These are phyloP conservation scores for Heteractis magnifica DNA, from an alignment of 92 coral and sea anemone species.

Conservation along the genomic window DNA sequence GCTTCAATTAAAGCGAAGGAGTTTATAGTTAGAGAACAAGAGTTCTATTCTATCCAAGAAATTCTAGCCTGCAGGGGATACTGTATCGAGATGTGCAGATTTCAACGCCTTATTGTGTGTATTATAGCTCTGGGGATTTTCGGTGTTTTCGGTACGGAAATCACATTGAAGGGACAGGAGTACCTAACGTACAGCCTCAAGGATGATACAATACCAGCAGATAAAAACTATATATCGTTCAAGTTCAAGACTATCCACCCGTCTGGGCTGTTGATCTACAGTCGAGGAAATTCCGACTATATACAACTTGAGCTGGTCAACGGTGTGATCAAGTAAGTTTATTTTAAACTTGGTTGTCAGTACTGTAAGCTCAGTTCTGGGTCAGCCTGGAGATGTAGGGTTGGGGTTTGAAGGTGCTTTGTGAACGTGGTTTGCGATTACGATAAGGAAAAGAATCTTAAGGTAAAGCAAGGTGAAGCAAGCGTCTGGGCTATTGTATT, in stretches of 20 bases:
- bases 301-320: constrained; percentile 65
- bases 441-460: too few relatives aligned
- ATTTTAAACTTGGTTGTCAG: background rate
- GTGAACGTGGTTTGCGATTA: background rate
- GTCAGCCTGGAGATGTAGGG: background rate
- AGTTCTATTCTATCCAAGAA: background rate
- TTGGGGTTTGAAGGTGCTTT: constrained; percentile 3
- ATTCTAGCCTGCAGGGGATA: background rate
- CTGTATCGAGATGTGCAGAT: background rate
- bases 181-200: constrained; percentile 43
- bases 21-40: background rate
- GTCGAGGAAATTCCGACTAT: constrained; percentile 59
- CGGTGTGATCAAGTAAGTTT: constrained; percentile 50
- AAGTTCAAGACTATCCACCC: constrained; percentile 81
- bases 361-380: background rate
- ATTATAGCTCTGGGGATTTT: constrained; percentile 11
- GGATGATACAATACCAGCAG: background rate
- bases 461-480: background rate
- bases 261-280: constrained; percentile 71
- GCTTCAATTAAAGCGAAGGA: background rate
- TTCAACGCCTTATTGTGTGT: constrained; percentile 16
- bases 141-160: constrained; percentile 19
- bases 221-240: constrained; percentile 40
- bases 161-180: constrained; percentile 51
- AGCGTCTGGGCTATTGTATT: constrained; percentile 1